These are phyloP conservation scores for Drosophila gunungcola DNA, from an alignment of 1,140 invertebrate genomes.

Conservation along the genomic window DNA sequence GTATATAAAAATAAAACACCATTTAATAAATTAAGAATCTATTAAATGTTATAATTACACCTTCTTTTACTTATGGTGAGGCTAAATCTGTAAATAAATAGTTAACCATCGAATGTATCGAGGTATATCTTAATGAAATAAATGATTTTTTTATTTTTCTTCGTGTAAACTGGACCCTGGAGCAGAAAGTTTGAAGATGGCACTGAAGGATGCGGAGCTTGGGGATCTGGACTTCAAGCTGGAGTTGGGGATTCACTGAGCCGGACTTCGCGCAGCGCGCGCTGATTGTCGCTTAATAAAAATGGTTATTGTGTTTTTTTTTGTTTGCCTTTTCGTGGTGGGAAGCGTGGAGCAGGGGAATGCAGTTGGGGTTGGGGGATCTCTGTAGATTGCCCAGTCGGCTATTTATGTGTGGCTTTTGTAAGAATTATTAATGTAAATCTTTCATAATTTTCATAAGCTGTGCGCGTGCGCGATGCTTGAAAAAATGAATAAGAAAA, in stretches of 20 bases:
- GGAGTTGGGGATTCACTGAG: slow-evolving; percentile 41
- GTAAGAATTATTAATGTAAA: slow-evolving; percentile 83
- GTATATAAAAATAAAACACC: too few species aligned
- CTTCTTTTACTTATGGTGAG: too few species aligned
- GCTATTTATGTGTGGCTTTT: slow-evolving; percentile 82
- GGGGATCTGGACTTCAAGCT: slow-evolving; percentile 22
- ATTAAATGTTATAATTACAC: too few species aligned
- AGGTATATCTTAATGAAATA: too few species aligned
- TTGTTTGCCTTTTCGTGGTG: slow-evolving; percentile 2
- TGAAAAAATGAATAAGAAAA: slow-evolving; percentile 6
- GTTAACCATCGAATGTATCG: too few species aligned
- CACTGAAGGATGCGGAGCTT: slow-evolving; percentile 9
- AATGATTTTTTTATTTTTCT: neutral
- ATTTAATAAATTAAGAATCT: too few species aligned
- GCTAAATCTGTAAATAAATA: too few species aligned
- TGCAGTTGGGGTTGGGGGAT: slow-evolving; percentile 5
- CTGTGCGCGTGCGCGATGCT: slow-evolving; percentile 72
- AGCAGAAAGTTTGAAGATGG: slow-evolving; percentile 29
- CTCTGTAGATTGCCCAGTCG: slow-evolving; percentile 55
- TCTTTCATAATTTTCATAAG: slow-evolving; percentile 83
- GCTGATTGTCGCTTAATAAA: slow-evolving; percentile 83
- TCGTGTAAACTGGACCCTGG: slow-evolving; percentile 12
- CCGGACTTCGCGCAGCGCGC: slow-evolving; percentile 67
- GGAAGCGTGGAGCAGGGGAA: neutral
- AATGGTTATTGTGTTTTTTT: slow-evolving; percentile 79